Evolutionary conservation across 2,888 invertebrate genomes (phyloP).

Genomic region (Tupiocoris notatus): DNA sequence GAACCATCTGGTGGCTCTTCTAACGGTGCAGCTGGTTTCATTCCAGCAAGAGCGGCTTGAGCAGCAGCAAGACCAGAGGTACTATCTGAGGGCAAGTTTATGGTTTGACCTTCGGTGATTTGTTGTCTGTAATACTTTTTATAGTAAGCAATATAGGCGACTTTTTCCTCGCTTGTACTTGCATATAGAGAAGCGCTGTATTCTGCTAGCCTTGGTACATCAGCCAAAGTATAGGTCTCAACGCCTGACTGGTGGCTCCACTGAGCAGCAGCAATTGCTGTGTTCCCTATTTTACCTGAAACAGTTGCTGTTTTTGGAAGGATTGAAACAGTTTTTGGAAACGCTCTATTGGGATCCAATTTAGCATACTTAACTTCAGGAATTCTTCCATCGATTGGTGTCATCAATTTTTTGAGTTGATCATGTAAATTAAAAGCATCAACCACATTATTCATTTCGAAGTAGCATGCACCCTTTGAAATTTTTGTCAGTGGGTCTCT

Average conservation of each 20-base stretch:
- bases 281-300: conserved; percentile 50
- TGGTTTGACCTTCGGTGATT: conserved; percentile 58
- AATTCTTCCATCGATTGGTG: conserved; percentile 14
- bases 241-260: conserved; percentile 53
- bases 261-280: conserved; percentile 56
- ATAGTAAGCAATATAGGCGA: conserved; percentile 69
- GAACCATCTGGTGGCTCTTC: conserved; percentile 50
- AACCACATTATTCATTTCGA: conserved; percentile 35
- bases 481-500: conserved; percentile 32
- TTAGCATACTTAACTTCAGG: conserved; percentile 28
- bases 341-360: not conserved
- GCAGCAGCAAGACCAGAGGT: conserved; percentile 84
- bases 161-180: conserved; percentile 67
- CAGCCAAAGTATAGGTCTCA: conserved; percentile 61
- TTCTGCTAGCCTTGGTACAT: conserved; percentile 71
- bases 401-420: not conserved
- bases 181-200: conserved; percentile 75
- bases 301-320: conserved; percentile 25
- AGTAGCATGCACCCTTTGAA: conserved; percentile 30
- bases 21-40: conserved; percentile 51
- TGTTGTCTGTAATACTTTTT: conserved; percentile 70
- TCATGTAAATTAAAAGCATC: conserved; percentile 12
- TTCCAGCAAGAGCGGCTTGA: conserved; percentile 75
- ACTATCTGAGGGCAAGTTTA: conserved; percentile 53
- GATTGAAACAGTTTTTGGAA: conserved; percentile 19